These are phyloP conservation scores for Myoxocephalus aenaeus DNA, from an alignment of 2,797 vertebrate species.

Conservation along the genomic window DNA sequence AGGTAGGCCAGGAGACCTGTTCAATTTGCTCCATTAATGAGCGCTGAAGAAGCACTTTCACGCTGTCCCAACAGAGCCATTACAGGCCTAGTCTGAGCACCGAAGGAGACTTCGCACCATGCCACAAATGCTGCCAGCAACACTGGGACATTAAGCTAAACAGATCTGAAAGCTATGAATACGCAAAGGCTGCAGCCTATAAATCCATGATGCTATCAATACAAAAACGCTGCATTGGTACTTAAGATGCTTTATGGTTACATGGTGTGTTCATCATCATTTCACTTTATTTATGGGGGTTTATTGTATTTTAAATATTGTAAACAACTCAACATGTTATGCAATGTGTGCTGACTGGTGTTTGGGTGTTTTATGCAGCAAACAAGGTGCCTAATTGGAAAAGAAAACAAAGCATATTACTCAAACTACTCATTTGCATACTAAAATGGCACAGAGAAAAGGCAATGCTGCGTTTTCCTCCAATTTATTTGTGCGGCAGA, in stretches of 20 bases:
- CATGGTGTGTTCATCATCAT: conserved; percentile 49
- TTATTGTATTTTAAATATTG: conserved; percentile 48
- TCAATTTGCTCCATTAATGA: conserved; percentile 88
- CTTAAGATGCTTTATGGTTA: conserved; percentile 51
- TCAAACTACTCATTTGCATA: conserved; percentile 71
- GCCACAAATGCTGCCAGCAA: conserved; percentile 65
- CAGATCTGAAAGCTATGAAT: conserved; percentile 71
- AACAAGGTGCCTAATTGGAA: conserved; percentile 56
- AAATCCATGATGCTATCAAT: conserved; percentile 65
- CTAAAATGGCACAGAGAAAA: conserved; percentile 58
- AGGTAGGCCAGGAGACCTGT: conserved; percentile 77
- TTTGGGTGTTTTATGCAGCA: conserved; percentile 33
- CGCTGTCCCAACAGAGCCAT: conserved; percentile 83
- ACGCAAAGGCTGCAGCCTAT: conserved; percentile 59
- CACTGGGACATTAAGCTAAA: conserved; percentile 71
- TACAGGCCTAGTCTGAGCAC: conserved; percentile 62
- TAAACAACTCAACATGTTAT: conserved; percentile 46
- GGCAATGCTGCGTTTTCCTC: conserved; percentile 58
- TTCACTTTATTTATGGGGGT: conserved; percentile 43
- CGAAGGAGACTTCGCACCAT: conserved; percentile 56
- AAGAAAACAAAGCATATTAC: conserved; percentile 65
- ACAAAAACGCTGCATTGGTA: conserved; percentile 48
- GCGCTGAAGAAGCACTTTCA: conserved; percentile 87
- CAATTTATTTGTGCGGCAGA: conserved; percentile 64
- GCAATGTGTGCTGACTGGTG: not conserved